Evolutionary conservation across 1,140 invertebrate genomes (phyloP).

Genomic region (Danaus plexippus): DNA sequence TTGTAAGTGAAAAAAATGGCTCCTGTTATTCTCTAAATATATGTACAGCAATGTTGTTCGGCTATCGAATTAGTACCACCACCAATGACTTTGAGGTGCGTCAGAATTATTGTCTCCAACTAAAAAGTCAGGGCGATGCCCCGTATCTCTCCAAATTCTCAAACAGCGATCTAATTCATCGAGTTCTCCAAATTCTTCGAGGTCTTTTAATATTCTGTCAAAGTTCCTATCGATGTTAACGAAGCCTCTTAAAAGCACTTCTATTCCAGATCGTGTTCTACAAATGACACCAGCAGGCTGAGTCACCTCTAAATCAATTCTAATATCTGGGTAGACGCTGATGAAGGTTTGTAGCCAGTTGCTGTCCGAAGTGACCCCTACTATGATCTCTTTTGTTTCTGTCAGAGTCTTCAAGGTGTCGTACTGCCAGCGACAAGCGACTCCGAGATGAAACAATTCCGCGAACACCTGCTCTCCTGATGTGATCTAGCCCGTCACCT

Average conservation of each 20-base stretch:
- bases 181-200: conserved; percentile 24
- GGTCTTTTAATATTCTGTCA: conserved; percentile 23
- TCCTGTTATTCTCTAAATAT: neutral
- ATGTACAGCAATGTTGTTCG: conserved; percentile 4
- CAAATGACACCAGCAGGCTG: conserved; percentile 21
- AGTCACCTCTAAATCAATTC: conserved; percentile 24
- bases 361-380: conserved; percentile 18
- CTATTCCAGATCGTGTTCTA: conserved; percentile 24
- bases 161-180: conserved; percentile 27
- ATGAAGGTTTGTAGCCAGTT: conserved; percentile 26
- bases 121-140: conserved; percentile 25
- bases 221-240: conserved; percentile 14
- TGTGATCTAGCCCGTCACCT: conserved; percentile 22
- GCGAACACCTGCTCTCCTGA: conserved; percentile 22
- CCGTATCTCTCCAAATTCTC: conserved; percentile 24
- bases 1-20: conserved; percentile 5
- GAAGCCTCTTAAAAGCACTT: conserved; percentile 24
- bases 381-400: conserved; percentile 15
- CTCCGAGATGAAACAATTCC: conserved; percentile 20
- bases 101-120: conserved; percentile 8
- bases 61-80: conserved; percentile 23
- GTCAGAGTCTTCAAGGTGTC: conserved; percentile 6
- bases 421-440: conserved; percentile 15
- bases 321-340: conserved; percentile 21
- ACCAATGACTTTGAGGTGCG: conserved; percentile 21